Evolutionary conservation across 1,140 invertebrate genomes (phyloP), one percentile per base, ranked within the genome.

Genomic region (Diachasma alloeum): DNA sequence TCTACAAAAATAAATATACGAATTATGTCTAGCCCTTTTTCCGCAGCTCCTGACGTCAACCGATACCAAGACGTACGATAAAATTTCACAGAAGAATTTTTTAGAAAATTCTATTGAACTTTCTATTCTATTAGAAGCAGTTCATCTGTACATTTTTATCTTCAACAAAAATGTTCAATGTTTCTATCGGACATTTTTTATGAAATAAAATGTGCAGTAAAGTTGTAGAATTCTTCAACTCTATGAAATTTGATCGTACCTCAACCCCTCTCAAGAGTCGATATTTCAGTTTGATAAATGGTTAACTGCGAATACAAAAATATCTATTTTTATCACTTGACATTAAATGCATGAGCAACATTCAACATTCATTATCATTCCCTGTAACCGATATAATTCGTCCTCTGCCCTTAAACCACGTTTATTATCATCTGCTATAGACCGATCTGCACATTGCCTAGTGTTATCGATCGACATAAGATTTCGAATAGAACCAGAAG

Each of bases 1-100:
- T 78, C 77, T 85, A 87, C 59, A 86, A 87, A 86, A 86, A 87
- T 85, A 87, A 84, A 82, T 84, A 80, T 63, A 77, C 26, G 79
- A 69, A 70, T 75, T 74, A 80, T 72, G 36, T 66, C 42, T 72
- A 72, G 13, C 9, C 9, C 39, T 1, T 42, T 42, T 42, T 4
- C 1, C 10, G 22, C 31, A 6, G 19, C 59, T 26, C 0, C 24
- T 11, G 17, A 53, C 59, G 10, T 75, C 31, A 37, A 66, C 44
- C 17, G 42, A 46, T 37, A 11, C 44, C 36, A 36, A 48, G 46
- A 31, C 31, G 31, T 31, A 31, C 31, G 31, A 31, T 6, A 31
- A 3, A 31, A 31, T 31, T 31, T 31, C 31, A 31, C 6, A 3
- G 31, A 6, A 31, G 2, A 31, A 31, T 31, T 31, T 3, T 3